Percentiles rank a stretch among this genome's conserved stretches.
These are phyloP conservation scores for Solenopsis invicta DNA, from an alignment of 1,140 invertebrate species.

Conservation along the genomic window DNA sequence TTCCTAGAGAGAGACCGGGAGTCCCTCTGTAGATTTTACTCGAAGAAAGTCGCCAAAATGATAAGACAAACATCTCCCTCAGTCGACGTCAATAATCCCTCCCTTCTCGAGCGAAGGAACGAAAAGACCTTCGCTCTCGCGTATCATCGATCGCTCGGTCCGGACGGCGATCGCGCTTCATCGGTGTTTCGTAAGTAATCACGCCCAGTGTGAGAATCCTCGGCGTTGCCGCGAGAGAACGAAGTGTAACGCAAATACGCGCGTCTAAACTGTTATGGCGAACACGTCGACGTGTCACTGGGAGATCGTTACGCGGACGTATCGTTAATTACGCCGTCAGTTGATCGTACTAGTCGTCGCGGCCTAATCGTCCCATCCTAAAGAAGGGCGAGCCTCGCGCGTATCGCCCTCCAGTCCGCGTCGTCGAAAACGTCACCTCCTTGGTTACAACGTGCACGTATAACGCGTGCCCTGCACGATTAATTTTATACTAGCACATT, in stretches of 20 bases:
- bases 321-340: constrained; percentile 67
- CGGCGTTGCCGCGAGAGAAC: constrained; percentile 21
- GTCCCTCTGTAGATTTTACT: background rate
- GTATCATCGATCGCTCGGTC: background rate
- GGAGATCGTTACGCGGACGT: constrained; percentile 65
- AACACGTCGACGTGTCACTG: constrained; percentile 67
- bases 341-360: constrained; percentile 69
- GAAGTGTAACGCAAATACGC: background rate
- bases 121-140: constrained; percentile 33
- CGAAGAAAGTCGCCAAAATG: constrained; percentile 31
- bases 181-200: background rate
- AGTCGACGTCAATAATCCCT: constrained; percentile 6
- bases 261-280: constrained; percentile 57
- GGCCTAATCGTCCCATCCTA: constrained; percentile 55
- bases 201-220: background rate
- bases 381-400: constrained; percentile 38
- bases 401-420: background rate
- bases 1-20: constrained; percentile 9
- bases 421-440: constrained; percentile 32
- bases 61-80: constrained; percentile 31
- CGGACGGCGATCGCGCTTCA: background rate
- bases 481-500: background rate
- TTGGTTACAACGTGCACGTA: background rate
- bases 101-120: constrained; percentile 2
- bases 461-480: background rate